phyloP scores from a whole-genome alignment of 2,888 invertebrate genomes.

The Dolichomitus sp. region DNA sequence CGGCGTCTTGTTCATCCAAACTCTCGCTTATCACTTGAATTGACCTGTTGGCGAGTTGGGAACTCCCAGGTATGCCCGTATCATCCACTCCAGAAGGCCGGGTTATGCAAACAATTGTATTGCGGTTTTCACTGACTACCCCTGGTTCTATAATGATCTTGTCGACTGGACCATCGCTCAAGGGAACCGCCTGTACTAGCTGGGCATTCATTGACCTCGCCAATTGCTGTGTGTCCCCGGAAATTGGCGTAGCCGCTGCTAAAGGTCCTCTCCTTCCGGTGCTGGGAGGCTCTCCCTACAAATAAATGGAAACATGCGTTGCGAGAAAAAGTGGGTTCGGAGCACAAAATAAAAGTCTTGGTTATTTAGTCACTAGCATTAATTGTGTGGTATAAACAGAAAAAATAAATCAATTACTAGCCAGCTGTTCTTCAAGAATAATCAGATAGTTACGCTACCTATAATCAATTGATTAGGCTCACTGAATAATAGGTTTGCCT shows the following conservation, averaged over 20 bases:
- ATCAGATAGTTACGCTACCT: too few relatives aligned
- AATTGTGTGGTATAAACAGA: too few relatives aligned
- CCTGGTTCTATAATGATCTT: constrained; percentile 80
- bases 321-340: background rate
- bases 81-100: constrained; percentile 41
- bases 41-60: constrained; percentile 72
- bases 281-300: constrained; percentile 31
- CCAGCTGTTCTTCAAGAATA: too few relatives aligned
- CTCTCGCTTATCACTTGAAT: constrained; percentile 76
- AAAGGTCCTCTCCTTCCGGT: constrained; percentile 9
- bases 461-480: too few relatives aligned
- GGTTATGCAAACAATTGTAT: constrained; percentile 77
- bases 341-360: background rate
- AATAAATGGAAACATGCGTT: background rate
- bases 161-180: constrained; percentile 73
- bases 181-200: constrained; percentile 76
- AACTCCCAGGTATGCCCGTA: background rate
- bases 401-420: too few relatives aligned
- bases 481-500: too few relatives aligned
- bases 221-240: constrained; percentile 72
- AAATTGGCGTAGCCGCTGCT: constrained; percentile 54
- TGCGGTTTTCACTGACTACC: constrained; percentile 71
- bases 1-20: constrained; percentile 77
- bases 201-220: constrained; percentile 78
- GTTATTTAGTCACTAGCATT: too few relatives aligned